phyloP scores from a whole-genome alignment of 2,888 invertebrate species.

The Phengaris alcon region DNA sequence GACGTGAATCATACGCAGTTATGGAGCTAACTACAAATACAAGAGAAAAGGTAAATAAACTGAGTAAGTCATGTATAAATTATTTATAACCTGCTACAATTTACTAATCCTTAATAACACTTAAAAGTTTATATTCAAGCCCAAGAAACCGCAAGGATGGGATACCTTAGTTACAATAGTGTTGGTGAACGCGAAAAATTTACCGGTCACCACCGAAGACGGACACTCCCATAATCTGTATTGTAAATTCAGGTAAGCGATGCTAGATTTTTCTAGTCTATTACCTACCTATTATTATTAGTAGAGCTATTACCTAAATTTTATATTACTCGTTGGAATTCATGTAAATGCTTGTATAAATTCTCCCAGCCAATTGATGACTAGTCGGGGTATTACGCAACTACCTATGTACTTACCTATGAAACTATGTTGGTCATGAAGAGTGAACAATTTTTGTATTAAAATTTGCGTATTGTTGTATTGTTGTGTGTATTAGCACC shows the following conservation, averaged over 20 bases:
- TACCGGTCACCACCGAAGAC: constrained; percentile 57
- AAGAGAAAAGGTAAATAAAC: constrained; percentile 32
- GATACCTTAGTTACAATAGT: constrained; percentile 57
- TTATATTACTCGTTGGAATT: no score
- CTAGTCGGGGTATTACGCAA: no score
- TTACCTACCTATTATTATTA: no score
- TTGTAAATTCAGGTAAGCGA: constrained; percentile 61
- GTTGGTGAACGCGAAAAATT: constrained; percentile 59
- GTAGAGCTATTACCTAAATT: no score
- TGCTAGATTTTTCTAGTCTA: neutral
- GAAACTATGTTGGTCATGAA: no score
- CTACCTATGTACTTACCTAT: no score
- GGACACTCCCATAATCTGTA: constrained; percentile 53
- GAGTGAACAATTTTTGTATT: no score
- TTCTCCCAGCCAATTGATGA: no score
- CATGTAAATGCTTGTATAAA: no score
- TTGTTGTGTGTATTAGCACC: no score
- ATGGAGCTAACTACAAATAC: constrained; percentile 30
- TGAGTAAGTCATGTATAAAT: no score
- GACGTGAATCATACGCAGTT: constrained; percentile 19
- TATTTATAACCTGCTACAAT: neutral
- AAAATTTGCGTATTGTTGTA: no score
- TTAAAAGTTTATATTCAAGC: constrained; percentile 23
- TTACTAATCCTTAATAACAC: neutral
- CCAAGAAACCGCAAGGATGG: constrained; percentile 36